Evolutionary conservation across 1,140 invertebrate genomes (phyloP).

Genomic region (Pollicipes pollicipes): DNA sequence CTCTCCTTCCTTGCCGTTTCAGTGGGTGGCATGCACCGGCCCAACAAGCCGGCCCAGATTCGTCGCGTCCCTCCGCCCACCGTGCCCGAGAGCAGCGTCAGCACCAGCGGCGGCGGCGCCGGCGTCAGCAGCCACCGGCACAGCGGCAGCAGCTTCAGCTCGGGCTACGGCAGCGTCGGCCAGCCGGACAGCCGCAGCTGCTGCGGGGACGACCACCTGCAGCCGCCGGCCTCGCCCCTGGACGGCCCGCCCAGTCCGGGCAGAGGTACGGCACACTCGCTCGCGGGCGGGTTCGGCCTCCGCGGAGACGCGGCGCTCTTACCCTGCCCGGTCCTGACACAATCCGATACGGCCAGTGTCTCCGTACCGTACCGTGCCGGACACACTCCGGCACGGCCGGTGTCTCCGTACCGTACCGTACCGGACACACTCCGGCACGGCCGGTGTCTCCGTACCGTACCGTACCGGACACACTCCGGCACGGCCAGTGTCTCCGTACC

Average conservation of each 20-base stretch:
- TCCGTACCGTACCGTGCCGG: no score
- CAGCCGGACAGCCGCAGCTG: slow-evolving; percentile 42
- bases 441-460: no score
- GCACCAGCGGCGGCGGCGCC: slow-evolving; percentile 52
- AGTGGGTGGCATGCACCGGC: slow-evolving; percentile 65
- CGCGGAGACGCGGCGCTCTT: no score
- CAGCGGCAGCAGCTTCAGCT: slow-evolving; percentile 51
- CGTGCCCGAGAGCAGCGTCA: slow-evolving; percentile 53
- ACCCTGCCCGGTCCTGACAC: no score
- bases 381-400: no score
- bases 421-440: no score
- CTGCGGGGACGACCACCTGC: slow-evolving; percentile 20
- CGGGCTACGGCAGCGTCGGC: slow-evolving; percentile 54
- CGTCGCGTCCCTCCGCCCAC: slow-evolving; percentile 66
- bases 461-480: no score
- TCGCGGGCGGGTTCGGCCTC: no score
- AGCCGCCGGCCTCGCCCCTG: slow-evolving; percentile 16
- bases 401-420: no score
- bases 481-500: no score
- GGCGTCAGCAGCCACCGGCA: slow-evolving; percentile 32
- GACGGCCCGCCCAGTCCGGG: slow-evolving; percentile 25
- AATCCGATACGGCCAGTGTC: no score
- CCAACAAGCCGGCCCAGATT: slow-evolving; percentile 46
- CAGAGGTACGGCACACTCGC: slow-evolving; percentile 27
- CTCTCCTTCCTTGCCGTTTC: slow-evolving; percentile 16